Evolutionary conservation across 2,888 invertebrate genomes (phyloP).

Genomic region (Rotaria socialis): DNA sequence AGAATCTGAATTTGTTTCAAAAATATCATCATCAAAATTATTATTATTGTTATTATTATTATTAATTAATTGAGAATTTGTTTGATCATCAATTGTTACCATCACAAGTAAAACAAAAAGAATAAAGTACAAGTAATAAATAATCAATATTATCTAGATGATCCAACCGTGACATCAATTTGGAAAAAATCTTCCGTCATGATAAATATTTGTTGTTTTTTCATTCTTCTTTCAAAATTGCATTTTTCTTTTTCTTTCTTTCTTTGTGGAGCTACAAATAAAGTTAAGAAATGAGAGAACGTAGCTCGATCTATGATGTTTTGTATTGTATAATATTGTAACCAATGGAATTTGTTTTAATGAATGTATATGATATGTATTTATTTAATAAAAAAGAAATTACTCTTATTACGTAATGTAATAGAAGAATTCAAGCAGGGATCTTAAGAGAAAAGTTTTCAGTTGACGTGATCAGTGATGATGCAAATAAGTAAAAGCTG

Average conservation of each 20-base stretch:
- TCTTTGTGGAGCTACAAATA: not conserved
- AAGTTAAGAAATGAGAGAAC: not conserved
- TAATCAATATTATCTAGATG: not conserved
- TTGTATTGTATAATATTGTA: not conserved
- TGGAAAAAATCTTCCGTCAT: not conserved
- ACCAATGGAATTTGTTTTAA: not conserved
- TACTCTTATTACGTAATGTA: too few species aligned
- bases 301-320: not conserved
- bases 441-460: too few species aligned
- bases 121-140: too few species aligned
- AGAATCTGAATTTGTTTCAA: not conserved
- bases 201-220: not conserved
- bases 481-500: too few species aligned
- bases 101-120: too few species aligned
- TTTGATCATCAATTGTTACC: too few species aligned
- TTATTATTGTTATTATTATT: too few species aligned
- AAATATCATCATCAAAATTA: not conserved
- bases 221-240: not conserved
- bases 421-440: too few species aligned
- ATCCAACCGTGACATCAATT: not conserved
- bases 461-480: too few species aligned
- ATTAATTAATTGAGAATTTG: too few species aligned
- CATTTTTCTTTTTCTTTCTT: not conserved
- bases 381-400: too few species aligned
- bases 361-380: too few species aligned